Evolutionary conservation across 2,888 invertebrate genomes (phyloP).

Genomic region (Thereva unica): DNA sequence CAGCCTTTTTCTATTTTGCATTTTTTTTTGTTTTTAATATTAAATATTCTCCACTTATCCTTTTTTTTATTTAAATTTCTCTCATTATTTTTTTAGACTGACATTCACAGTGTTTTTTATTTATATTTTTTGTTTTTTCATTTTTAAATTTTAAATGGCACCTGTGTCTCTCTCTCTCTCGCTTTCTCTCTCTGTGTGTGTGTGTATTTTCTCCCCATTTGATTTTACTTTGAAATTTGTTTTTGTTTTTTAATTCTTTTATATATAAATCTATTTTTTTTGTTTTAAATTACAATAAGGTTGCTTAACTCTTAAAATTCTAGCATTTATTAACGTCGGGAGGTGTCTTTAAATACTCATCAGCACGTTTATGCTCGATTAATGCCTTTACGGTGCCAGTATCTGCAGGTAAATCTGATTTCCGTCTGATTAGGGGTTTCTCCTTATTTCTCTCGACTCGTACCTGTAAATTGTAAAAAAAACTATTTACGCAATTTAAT

Average conservation of each 20-base stretch:
- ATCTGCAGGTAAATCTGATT: constrained; percentile 95
- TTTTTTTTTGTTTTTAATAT: constrained; percentile 3
- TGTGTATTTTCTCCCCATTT: too few species aligned
- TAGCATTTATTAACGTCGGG: constrained; percentile 88
- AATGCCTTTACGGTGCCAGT: constrained; percentile 87
- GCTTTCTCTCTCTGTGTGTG: too few species aligned
- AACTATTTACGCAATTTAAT: background rate
- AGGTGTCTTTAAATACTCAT: constrained; percentile 84
- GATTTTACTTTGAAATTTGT: constrained; percentile 27
- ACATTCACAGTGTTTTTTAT: constrained; percentile 12
- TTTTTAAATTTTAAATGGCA: constrained; percentile 38
- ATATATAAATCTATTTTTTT: constrained; percentile 20
- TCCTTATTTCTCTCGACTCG: constrained; percentile 73
- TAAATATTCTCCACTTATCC: background rate
- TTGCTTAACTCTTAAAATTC: constrained; percentile 47
- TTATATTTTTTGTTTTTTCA: constrained; percentile 11
- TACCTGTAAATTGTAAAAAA: constrained; percentile 53
- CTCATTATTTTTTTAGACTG: background rate
- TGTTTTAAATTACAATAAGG: constrained; percentile 10
- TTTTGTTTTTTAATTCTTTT: constrained; percentile 29
- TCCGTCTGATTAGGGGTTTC: constrained; percentile 88
- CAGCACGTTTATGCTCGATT: constrained; percentile 89
- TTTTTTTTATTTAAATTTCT: constrained; percentile 12
- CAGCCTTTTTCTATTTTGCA: background rate
- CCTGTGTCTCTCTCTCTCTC: constrained; percentile 14